Conservation (phyloP, 2,797 vertebrate genomes). For the Micrastur ruficollis region DNA sequence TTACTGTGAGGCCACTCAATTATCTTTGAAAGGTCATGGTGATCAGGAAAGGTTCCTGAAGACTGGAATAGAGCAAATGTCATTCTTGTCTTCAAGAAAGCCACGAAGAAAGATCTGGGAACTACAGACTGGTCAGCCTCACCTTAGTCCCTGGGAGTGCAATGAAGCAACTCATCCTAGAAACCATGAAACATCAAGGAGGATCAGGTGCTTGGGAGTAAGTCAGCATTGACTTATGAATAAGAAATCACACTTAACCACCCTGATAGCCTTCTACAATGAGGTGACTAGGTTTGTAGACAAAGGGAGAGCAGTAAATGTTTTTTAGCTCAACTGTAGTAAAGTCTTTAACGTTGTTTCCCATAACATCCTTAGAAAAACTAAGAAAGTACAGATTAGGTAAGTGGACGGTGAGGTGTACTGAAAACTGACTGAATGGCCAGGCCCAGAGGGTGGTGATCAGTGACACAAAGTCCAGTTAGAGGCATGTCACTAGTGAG, state of each 20-base stretch:
- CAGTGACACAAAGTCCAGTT: not conserved
- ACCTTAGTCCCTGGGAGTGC: not conserved
- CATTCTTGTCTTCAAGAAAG: not conserved
- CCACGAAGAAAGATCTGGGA: not conserved
- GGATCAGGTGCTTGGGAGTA: not conserved
- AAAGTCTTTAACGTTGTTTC: not conserved
- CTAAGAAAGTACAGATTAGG: not conserved
- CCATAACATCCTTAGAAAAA: not conserved
- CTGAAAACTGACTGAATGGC: not conserved
- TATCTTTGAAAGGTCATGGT: not conserved
- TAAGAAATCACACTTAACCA: not conserved
- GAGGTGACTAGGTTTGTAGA: not conserved
- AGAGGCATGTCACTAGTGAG: not conserved
- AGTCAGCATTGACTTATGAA: not conserved
- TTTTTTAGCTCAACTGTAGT: not conserved
- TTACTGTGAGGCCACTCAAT: not conserved
- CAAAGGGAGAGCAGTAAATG: not conserved
- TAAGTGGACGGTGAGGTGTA: not conserved
- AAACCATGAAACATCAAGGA: not conserved
- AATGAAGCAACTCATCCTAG: not conserved
- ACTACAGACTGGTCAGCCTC: not conserved
- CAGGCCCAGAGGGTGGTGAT: not conserved
- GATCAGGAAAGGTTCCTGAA: too few species aligned
- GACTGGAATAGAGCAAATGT: too few species aligned
- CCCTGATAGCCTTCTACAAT: not conserved